Evolutionary conservation across 2,888 invertebrate genomes (phyloP), one percentile per base, ranked within the genome.

Genomic region (Hyalella azteca): DNA sequence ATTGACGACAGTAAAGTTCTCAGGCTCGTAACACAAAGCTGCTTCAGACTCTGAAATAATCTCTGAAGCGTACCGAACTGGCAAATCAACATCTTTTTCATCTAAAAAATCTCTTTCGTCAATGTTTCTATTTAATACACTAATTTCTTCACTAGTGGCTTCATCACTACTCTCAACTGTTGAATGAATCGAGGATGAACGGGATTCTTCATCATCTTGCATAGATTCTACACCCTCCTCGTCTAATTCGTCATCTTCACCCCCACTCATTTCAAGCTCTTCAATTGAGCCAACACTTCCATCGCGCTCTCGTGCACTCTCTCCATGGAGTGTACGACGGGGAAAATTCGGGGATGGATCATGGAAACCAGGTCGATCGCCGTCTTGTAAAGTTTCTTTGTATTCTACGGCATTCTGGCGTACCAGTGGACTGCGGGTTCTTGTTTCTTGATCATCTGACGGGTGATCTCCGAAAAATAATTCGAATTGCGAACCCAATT

Each of bases 401-500:
- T 66, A 66, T 19, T 66, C 66, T 19, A 66, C 66, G 36, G 66
- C 75, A 26, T 75, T 45, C 19, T 75, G 75, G 2, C 75, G 41
- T 5, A 75, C 75, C 7, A 75, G 75, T 45, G 75, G 75, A 22
- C 75, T 75, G 19, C 75, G 40, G 19, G 45, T 75, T 3, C 75
- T 22, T n/a, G 40, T 41, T 41, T 75, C 75, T 75, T 26, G 75
- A 36, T 75, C 75, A 41, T 41, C 41, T 22, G 45, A 75, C 3
- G 11, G 41, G 29, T 22, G 15, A 39, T 75, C 75, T 3, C 45
- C 75, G n/a, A 75, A 75, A n/a, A 41, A 75, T 22, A 75, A 22
- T 26, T 75, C 75, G 45, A 75, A 75, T 29, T 75, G 41, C 4
- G 75, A 75, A n/a, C 75, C 75, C 2, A 75, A 29, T 39, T 75